These are phyloP conservation scores for Tetrapedia diversipes DNA, from an alignment of 2,888 invertebrate species.

Conservation along the genomic window DNA sequence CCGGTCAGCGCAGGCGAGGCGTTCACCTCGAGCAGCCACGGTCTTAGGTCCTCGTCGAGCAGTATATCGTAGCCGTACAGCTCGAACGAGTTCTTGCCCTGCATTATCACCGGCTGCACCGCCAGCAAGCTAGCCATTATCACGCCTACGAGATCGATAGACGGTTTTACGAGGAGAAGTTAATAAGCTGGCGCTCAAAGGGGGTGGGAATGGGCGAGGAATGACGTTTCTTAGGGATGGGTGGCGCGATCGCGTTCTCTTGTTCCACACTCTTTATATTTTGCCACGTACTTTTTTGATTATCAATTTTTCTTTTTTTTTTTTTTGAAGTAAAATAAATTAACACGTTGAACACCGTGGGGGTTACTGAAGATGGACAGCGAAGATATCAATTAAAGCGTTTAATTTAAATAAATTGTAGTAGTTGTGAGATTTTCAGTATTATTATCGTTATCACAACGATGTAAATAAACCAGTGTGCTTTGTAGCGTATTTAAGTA, in stretches of 20 bases:
- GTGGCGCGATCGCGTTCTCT: not conserved
- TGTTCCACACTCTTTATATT: too few relatives aligned
- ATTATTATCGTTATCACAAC: too few relatives aligned
- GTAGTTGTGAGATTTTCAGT: too few relatives aligned
- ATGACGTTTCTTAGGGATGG: not conserved
- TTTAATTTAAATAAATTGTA: too few relatives aligned
- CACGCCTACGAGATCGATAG: slow-evolving; percentile 76
- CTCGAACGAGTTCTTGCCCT: slow-evolving; percentile 86
- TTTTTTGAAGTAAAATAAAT: too few relatives aligned
- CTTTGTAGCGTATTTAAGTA: too few relatives aligned
- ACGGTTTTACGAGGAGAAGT: not conserved
- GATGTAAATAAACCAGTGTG: too few relatives aligned
- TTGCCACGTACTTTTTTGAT: too few relatives aligned
- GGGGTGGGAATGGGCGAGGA: not conserved
- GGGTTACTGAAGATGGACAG: too few relatives aligned
- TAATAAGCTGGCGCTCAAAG: not conserved
- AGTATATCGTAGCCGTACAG: slow-evolving; percentile 87
- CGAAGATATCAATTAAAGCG: too few relatives aligned
- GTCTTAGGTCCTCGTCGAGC: slow-evolving; percentile 84
- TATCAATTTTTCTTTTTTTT: too few relatives aligned
- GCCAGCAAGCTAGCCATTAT: slow-evolving; percentile 85
- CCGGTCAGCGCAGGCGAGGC: slow-evolving; percentile 86
- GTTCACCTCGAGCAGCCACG: slow-evolving; percentile 86
- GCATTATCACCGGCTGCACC: slow-evolving; percentile 84
- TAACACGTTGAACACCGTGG: too few relatives aligned